Conservation (phyloP, 2,797 vertebrate species). For the Sciurus vulgaris region DNA sequence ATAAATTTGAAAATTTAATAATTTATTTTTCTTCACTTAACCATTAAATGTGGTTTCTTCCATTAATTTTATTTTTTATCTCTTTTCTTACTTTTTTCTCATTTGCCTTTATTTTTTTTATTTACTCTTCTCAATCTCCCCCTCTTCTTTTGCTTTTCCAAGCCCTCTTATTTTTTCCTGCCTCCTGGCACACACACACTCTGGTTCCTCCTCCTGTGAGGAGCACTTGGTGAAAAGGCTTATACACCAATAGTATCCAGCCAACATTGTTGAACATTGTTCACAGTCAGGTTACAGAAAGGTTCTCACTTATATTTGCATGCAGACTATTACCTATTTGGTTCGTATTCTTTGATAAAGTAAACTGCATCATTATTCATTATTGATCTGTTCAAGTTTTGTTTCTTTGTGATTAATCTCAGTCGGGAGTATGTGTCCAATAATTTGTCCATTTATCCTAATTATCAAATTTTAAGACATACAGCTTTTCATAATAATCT, state of each 20-base stretch:
- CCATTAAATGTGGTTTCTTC: too few relatives aligned
- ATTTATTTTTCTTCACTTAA: too few relatives aligned
- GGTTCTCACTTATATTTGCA: not conserved
- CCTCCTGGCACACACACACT: not conserved
- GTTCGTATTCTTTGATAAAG: not conserved
- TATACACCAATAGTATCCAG: not conserved
- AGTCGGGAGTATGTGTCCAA: too few relatives aligned
- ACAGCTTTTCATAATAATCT: not conserved
- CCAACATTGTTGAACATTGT: not conserved
- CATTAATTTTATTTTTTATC: not conserved
- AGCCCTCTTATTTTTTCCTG: not conserved
- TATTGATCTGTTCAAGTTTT: not conserved
- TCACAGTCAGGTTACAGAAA: not conserved
- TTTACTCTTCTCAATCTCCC: not conserved
- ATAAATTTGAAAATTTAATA: too few relatives aligned
- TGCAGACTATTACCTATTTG: not conserved
- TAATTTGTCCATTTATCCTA: not conserved
- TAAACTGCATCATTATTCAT: not conserved
- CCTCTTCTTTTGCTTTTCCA: not conserved
- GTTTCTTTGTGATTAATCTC: not conserved
- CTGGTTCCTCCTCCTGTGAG: not conserved
- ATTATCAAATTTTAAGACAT: not conserved
- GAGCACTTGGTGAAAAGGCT: not conserved
- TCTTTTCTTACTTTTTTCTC: not conserved
- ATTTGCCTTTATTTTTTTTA: not conserved